These are phyloP conservation scores for Halocynthia roretzi DNA, from an alignment of 23 tunicate genomes.

Conservation along the genomic window DNA sequence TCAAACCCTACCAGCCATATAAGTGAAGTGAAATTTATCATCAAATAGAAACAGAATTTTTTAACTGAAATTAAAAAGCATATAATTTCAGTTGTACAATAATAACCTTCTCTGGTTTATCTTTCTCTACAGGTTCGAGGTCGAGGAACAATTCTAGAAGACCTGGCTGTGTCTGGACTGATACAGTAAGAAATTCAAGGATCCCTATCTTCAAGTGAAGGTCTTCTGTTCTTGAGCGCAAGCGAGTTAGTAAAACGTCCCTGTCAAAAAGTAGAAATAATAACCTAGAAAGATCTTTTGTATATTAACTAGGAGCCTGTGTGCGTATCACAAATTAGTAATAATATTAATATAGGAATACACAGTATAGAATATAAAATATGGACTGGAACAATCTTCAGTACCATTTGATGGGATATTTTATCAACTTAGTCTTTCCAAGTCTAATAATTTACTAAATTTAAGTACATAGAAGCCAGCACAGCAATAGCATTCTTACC, in stretches of 20 bases:
- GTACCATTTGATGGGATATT: not conserved
- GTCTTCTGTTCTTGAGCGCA: conserved; percentile 45
- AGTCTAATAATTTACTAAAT: too few species aligned
- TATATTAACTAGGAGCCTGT: too few species aligned
- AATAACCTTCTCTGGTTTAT: conserved; percentile 54
- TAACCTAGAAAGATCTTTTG: too few species aligned
- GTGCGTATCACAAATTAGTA: too few species aligned
- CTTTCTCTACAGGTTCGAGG: conserved; percentile 39
- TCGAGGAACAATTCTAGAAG: conserved; percentile 76
- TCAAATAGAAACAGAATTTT: not conserved
- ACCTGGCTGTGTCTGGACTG: conserved; percentile 91
- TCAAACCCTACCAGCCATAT: conserved; percentile 26
- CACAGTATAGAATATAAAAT: not conserved
- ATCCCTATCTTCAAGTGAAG: conserved; percentile 53
- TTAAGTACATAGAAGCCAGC: too few species aligned
- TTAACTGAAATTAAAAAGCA: not conserved
- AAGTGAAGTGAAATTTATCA: not conserved
- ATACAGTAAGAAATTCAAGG: conserved; percentile 64
- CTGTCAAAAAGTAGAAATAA: conserved; percentile 20
- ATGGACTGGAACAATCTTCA: not conserved
- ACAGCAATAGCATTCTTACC: conserved; percentile 24
- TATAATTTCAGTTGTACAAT: not conserved
- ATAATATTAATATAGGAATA: too few species aligned
- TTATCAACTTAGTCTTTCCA: too few species aligned
- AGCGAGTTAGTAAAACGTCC: conserved; percentile 30